Evolutionary conservation across 2,888 invertebrate species (phyloP).

Genomic region (Dolomedes plantarius): DNA sequence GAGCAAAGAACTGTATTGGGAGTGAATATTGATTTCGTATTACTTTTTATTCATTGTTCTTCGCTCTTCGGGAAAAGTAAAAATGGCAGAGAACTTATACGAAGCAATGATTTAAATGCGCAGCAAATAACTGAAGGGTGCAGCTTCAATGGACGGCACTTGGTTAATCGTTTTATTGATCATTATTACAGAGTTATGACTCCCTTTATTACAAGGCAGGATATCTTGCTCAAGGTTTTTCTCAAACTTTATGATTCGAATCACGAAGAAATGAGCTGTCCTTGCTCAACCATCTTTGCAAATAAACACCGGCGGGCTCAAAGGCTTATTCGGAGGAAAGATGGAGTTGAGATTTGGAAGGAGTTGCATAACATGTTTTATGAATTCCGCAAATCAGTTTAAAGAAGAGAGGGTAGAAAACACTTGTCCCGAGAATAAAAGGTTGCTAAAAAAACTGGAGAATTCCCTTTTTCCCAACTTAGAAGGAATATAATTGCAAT

Average conservation of each 20-base stretch:
- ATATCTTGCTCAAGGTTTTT: constrained; percentile 31
- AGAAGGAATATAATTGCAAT: too few relatives aligned
- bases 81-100: constrained; percentile 41
- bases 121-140: constrained; percentile 23
- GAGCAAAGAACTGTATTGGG: constrained; percentile 56
- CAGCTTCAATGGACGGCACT: constrained; percentile 46
- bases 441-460: too few relatives aligned
- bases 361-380: too few relatives aligned
- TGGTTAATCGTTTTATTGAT: constrained; percentile 67
- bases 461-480: too few relatives aligned
- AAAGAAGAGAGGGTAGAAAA: too few relatives aligned
- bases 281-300: too few relatives aligned
- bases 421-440: too few relatives aligned
- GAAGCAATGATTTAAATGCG: constrained; percentile 29
- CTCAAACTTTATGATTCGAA: constrained; percentile 36
- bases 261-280: constrained; percentile 6
- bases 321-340: too few relatives aligned
- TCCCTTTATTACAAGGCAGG: constrained; percentile 38
- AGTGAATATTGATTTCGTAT: constrained; percentile 64
- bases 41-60: constrained; percentile 66
- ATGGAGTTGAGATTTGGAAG: too few relatives aligned
- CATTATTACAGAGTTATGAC: constrained; percentile 62
- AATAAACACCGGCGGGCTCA: too few relatives aligned
- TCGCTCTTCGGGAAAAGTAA: constrained; percentile 39
- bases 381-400: too few relatives aligned